Evolutionary conservation across 1,140 invertebrate genomes (phyloP), one percentile per base, ranked within the genome.

Genomic region (Tetragonula clypearis): DNA sequence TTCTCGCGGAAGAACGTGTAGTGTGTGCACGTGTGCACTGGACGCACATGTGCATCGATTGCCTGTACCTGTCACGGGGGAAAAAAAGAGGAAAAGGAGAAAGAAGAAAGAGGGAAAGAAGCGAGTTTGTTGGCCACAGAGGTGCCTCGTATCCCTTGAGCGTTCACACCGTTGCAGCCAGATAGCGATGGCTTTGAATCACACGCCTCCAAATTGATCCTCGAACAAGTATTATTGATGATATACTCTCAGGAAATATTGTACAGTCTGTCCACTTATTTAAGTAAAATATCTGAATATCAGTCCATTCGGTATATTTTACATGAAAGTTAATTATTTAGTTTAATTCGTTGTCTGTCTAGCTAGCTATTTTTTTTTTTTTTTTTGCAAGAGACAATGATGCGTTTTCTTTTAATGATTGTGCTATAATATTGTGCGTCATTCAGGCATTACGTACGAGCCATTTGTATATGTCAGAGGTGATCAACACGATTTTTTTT

Each of bases 61-160:
- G 73, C 75, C 56, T 58, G 19, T 86, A 88, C 87, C 86, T 87
- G 86, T 15, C 17, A 69, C 2, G 23, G 69, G 53, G 41, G 58
- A 49, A 73, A 71, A 56, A 88, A 71, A 66, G 84, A 85, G 87
- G 83, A 56, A 79, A 85, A 76, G 60, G 81, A 79, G 68, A 79
- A 84, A 79, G 62, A 80, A 58, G 82, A 84, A 75, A 62, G 80
- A 77, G 66, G 82, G 82, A 85, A 79, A 69, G 85, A 71, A 69
- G 49, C 77, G 81, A 88, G 78, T 73, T 79, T 56, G 84, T 77
- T 74, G 79, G 49, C 71, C 58, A 68, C 55, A 66, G 60, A 66
- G 84, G n/a, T 66, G 71, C 19, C 19, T 69, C 56, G 58, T 74
- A 60, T 58, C 65, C 9, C 23, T 58, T 35, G 62, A 66, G n/a